Evolutionary conservation across 2,888 invertebrate genomes (phyloP).

Genomic region (Lasioglossum pauxillum): DNA sequence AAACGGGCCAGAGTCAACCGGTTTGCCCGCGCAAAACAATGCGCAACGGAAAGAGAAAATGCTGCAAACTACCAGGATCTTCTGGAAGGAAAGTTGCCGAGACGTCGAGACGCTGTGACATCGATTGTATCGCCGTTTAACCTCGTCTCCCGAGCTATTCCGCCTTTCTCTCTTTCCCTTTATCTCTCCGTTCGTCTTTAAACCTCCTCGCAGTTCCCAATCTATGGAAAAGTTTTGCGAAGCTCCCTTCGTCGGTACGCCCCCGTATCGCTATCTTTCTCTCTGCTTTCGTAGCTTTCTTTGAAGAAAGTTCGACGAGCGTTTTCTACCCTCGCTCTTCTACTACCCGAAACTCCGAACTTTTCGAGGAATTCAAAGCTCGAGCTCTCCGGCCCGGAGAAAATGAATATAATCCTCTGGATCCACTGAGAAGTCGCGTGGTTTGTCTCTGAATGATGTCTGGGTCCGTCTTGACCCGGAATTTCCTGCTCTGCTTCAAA

Average conservation of each 20-base stretch:
- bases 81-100: neutral
- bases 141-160: neutral
- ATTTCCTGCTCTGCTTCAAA: too few species aligned
- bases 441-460: too few species aligned
- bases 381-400: neutral
- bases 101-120: slow-evolving; percentile 18
- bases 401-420: slow-evolving; percentile 1
- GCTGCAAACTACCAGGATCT: neutral
- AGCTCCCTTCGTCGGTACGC: neutral
- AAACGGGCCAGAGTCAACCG: neutral
- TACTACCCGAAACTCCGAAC: neutral
- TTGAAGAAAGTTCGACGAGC: neutral
- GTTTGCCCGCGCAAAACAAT: neutral
- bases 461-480: too few species aligned
- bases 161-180: neutral
- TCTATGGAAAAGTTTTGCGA: neutral
- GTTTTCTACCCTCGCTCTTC: neutral
- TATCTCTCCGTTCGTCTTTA: neutral
- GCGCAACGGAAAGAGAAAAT: neutral
- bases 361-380: neutral
- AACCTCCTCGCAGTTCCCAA: neutral
- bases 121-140: slow-evolving; percentile 4
- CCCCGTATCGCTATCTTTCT: neutral
- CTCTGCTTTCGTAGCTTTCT: neutral
- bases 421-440: neutral